Base-by-base conservation (phyloP, 2,888 invertebrate genomes). In the Apodemia hepburni region DNA sequence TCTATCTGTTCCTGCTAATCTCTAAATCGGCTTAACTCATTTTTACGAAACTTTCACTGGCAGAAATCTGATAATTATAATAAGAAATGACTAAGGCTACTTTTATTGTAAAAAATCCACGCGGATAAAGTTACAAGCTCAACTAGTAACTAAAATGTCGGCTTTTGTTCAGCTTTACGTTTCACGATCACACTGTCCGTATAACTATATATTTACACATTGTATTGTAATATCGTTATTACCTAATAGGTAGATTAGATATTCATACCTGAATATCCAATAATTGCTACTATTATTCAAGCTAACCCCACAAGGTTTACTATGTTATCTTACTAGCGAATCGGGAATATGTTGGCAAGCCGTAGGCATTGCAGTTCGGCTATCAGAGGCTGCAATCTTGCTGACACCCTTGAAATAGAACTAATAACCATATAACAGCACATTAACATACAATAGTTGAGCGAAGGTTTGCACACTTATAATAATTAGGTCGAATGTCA, bases 351-450 rank as follows among this genome's bases (percentile, higher is more conserved):
- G 29, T 29, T 27, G 27, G 54, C 27, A 6, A 54, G 22, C 15
- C 12, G 12, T 6, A 22, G 51, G 18, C 15, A 54, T 22, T 54
- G 27, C 27, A 27, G 27, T 27, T 8, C 15, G 5, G 27, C 6
- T 54, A 54, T 54, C 54, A 29, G 27, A 7, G 15, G 27, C 27
- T 47, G 8, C 45, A 47, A 47, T 54, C 54, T 54, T 54, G 54
- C 54, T 54, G 54, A 54, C 54, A 27, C 8, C 15, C 15, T 27
- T 54, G 54, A 7, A 29, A 15, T 27, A 27, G 5, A 22, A 15
- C 22, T 27, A 54, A 54, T 54, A 54, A 27, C 54, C 17, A 51
- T 51, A 22, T 11, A 22, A 6, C 11, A 51, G 4, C 2, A 54
- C 15, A 54, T 54, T 54, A 27, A 15, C 15, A 0, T 54, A 22